A percentile compares a stretch with the other conserved stretches of the same genome.
Evolutionary conservation across 2,797 vertebrate genomes (phyloP).

Genomic region (Spinibarbus caldwelli): DNA sequence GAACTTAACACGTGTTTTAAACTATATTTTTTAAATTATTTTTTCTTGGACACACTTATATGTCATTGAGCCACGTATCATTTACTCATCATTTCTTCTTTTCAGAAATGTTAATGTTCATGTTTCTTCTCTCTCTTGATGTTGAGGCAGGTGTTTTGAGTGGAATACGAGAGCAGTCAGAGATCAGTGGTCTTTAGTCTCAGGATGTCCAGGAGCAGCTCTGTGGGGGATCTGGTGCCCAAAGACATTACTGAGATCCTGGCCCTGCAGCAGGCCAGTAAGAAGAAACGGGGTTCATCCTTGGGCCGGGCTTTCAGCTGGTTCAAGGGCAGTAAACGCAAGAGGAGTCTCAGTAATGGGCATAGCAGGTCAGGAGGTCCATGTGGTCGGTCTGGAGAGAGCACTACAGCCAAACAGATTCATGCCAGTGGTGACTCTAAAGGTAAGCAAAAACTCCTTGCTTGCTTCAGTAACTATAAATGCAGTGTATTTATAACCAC

Average conservation of each 20-base stretch:
- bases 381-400: slow-evolving; percentile 54
- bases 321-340: slow-evolving; percentile 83
- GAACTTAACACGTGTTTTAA: neutral
- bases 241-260: slow-evolving; percentile 79
- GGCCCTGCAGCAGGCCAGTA: slow-evolving; percentile 77
- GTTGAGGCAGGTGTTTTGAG: slow-evolving; percentile 71
- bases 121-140: slow-evolving; percentile 59
- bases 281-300: slow-evolving; percentile 80
- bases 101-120: neutral
- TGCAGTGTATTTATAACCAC: neutral
- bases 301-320: slow-evolving; percentile 88
- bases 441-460: slow-evolving; percentile 67
- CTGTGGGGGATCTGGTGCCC: slow-evolving; percentile 80
- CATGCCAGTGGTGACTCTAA: slow-evolving; percentile 69
- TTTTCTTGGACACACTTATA: fast-evolving
- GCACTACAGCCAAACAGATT: slow-evolving; percentile 54
- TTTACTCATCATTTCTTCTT: slow-evolving; percentile 30
- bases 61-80: neutral
- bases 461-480: neutral
- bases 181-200: slow-evolving; percentile 48
- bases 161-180: slow-evolving; percentile 51
- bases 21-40: neutral
- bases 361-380: slow-evolving; percentile 54
- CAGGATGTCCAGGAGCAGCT: slow-evolving; percentile 80
- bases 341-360: slow-evolving; percentile 68